These are phyloP conservation scores for Arge pagana DNA, from an alignment of 2,888 invertebrate genomes.

Conservation along the genomic window DNA sequence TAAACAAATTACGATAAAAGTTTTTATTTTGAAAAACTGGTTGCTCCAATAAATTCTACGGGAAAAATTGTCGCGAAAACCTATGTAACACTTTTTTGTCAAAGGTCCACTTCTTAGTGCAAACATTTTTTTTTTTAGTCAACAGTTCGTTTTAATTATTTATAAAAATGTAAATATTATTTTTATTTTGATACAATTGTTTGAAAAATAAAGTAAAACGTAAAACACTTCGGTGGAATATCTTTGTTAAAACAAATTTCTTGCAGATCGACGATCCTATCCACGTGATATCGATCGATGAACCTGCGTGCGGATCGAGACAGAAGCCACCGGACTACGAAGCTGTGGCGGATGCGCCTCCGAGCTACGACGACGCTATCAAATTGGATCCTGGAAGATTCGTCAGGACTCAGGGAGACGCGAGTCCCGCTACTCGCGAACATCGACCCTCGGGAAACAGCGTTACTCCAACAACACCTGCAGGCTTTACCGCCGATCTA, in stretches of 20 bases:
- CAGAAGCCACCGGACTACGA: constrained; percentile 77
- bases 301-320: constrained; percentile 62
- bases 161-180: too few relatives aligned
- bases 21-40: too few relatives aligned
- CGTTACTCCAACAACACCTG: constrained; percentile 2
- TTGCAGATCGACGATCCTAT: constrained; percentile 70
- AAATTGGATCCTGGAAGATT: constrained; percentile 69
- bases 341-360: constrained; percentile 70
- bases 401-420: constrained; percentile 38
- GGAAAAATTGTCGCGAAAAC: too few relatives aligned
- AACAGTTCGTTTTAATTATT: too few relatives aligned
- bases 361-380: constrained; percentile 75
- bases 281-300: constrained; percentile 68
- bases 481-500: constrained; percentile 31
- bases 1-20: too few relatives aligned
- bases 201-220: too few relatives aligned
- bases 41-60: too few relatives aligned
- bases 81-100: too few relatives aligned
- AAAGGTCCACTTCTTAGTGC: too few relatives aligned
- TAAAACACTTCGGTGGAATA: too few relatives aligned
- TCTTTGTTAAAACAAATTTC: constrained; percentile 24
- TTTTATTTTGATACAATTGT: too few relatives aligned
- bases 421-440: background rate
- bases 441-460: background rate
- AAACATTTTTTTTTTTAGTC: too few relatives aligned